Percentiles rank a stretch among this genome's conserved stretches.
phyloP scores from a whole-genome alignment of 2,797 vertebrate genomes.

The Acrossocheilus fasciatus region DNA sequence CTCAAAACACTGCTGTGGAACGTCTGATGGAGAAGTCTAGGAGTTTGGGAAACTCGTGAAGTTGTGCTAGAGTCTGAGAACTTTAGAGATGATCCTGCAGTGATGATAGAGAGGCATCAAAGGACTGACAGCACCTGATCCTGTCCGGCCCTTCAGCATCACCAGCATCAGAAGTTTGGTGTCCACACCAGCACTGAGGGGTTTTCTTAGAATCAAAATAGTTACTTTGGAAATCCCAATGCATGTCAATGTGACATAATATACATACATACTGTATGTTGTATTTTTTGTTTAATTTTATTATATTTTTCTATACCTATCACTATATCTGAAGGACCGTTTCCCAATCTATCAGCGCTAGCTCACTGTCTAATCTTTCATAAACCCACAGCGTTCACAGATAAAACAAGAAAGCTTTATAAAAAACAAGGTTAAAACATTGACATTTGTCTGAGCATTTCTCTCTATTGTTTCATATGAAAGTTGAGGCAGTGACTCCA shows the following conservation, averaged over 20 bases:
- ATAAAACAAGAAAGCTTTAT: slow-evolving; percentile 6
- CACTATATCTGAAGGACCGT: not conserved
- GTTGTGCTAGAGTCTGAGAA: not conserved
- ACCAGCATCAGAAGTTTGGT: not conserved
- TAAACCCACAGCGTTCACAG: not conserved
- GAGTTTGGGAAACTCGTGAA: slow-evolving; percentile 10
- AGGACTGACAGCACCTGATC: slow-evolving; percentile 10
- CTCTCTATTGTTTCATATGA: slow-evolving; percentile 28
- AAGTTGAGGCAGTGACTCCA: slow-evolving; percentile 14
- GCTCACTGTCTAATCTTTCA: not conserved
- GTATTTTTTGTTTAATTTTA: not conserved
- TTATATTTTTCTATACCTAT: not conserved
- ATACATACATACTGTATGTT: no score
- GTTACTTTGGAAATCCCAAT: not conserved
- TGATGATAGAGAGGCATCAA: slow-evolving; percentile 26
- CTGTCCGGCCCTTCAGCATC: not conserved
- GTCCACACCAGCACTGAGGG: not conserved
- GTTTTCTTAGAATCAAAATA: not conserved
- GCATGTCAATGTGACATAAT: not conserved
- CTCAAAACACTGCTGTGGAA: not conserved
- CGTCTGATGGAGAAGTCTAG: not conserved
- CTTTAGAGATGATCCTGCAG: not conserved
- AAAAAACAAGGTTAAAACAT: slow-evolving; percentile 18
- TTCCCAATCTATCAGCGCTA: not conserved
- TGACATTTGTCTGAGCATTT: slow-evolving; percentile 10